Evolutionary conservation across 2,797 vertebrate species (phyloP), one percentile per base, ranked within the genome.

Genomic region (Sebastes hopkinsi): DNA sequence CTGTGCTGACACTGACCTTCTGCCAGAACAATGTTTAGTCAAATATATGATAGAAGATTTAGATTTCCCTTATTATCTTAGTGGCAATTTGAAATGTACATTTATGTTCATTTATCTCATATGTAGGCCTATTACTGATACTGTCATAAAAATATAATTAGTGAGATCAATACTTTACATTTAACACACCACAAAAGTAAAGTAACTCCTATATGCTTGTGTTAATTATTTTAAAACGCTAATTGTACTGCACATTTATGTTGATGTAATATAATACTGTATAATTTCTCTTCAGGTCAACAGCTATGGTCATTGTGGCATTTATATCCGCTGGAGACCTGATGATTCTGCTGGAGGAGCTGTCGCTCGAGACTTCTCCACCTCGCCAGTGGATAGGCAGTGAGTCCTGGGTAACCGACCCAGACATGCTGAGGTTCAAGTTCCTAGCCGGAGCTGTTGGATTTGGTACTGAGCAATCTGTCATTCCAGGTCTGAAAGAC

Each of bases 311-410:
- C 42, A 11, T 95, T 16, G 91, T 95, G 23, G 93, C 92, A 0
- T 95, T 95, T 67, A 23, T 61, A 7, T 29, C 88, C 0, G 18
- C 85, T 52, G 87, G 88, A 60, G 95, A 95, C n/a, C 77, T 95
- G 80, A 86, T 10, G 10, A 30, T 93, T 20, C 66, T 95, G 5
- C 64, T 95, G 34, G 72, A 86, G 18, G 94, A 95, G 79, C 67
- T 95, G 27, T 72, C 74, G 0, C 72, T 4, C 1, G 64, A 91
- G 23, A 85, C 89, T 4, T 80, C 70, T 2, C 88, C 93, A 54
- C 84, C 80, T 9, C 79, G 92, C 1, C 93, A 94, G 69, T 95
- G 94, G 95, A 85, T 95, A 11, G 94, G 94, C 32, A 93, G 84
- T 8, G 94, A 95, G 71, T 3, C 90, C 1, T 95, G 95, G 95